Evolutionary conservation across 2,888 invertebrate genomes (phyloP).

Genomic region (Sipha maydis): DNA sequence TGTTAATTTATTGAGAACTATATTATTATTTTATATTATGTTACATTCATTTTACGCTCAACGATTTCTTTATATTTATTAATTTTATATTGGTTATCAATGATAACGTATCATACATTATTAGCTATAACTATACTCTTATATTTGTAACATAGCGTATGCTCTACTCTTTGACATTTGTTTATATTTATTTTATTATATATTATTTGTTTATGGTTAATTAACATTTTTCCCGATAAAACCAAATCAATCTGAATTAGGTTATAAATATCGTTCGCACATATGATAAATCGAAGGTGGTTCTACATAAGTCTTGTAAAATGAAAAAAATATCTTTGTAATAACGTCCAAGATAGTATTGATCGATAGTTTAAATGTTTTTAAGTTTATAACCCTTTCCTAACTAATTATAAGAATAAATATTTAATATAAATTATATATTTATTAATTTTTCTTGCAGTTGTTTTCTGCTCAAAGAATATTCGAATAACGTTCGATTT

Average conservation of each 20-base stretch:
- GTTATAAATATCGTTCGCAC: too few species aligned
- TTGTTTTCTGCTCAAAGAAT: neutral
- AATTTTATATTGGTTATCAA: neutral
- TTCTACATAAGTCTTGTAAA: too few species aligned
- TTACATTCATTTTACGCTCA: neutral
- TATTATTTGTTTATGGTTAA: too few species aligned
- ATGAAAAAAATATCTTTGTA: too few species aligned
- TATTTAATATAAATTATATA: neutral
- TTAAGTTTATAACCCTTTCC: neutral
- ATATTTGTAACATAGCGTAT: neutral
- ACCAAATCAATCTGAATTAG: too few species aligned
- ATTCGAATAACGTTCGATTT: neutral
- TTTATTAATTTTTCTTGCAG: neutral
- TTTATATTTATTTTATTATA: too few species aligned
- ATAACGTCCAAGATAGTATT: too few species aligned
- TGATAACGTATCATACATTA: neutral
- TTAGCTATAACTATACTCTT: neutral
- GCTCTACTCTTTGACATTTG: too few species aligned
- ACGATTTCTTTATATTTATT: neutral
- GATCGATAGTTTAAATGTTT: too few species aligned
- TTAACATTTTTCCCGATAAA: too few species aligned
- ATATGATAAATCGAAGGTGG: too few species aligned
- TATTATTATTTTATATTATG: neutral
- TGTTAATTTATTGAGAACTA: neutral
- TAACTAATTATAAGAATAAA: neutral